Evolutionary conservation across 2,113 vertebrate genomes (phyloP).

Genomic region (Atrichornis clamosus): DNA sequence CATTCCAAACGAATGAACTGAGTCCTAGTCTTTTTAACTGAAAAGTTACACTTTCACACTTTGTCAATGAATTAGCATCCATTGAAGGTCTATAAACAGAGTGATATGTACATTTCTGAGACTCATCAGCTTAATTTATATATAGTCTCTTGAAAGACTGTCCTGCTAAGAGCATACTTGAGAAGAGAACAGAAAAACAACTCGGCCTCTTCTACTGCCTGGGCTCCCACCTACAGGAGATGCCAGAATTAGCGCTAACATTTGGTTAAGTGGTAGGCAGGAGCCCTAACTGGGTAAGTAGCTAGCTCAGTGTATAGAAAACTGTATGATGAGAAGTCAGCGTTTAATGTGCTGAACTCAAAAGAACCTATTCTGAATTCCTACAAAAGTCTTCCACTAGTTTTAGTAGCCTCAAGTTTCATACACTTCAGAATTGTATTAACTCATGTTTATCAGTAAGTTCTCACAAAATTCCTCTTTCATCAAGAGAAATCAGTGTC

Average conservation of each 20-base stretch:
- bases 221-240: slow-evolving; percentile 38
- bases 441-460: background rate
- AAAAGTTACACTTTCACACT: slow-evolving; percentile 21
- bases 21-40: background rate
- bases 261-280: slow-evolving; percentile 38
- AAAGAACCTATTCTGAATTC: background rate
- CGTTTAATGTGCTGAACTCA: background rate
- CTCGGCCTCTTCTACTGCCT: background rate
- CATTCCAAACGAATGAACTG: background rate
- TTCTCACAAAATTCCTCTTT: background rate
- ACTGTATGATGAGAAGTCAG: background rate
- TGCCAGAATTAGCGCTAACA: slow-evolving; percentile 40
- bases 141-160: background rate
- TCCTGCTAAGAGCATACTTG: background rate
- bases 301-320: background rate
- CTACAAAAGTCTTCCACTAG: background rate
- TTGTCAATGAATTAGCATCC: background rate
- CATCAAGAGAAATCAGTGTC: background rate
- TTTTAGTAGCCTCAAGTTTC: background rate
- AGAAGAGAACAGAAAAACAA: slow-evolving; percentile 6
- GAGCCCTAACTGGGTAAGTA: slow-evolving; percentile 7
- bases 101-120: background rate
- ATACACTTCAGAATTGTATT: background rate
- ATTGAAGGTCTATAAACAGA: background rate
- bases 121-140: background rate